These are phyloP conservation scores for Ia io DNA, from an alignment of 2,113 vertebrate species.

Conservation along the genomic window DNA sequence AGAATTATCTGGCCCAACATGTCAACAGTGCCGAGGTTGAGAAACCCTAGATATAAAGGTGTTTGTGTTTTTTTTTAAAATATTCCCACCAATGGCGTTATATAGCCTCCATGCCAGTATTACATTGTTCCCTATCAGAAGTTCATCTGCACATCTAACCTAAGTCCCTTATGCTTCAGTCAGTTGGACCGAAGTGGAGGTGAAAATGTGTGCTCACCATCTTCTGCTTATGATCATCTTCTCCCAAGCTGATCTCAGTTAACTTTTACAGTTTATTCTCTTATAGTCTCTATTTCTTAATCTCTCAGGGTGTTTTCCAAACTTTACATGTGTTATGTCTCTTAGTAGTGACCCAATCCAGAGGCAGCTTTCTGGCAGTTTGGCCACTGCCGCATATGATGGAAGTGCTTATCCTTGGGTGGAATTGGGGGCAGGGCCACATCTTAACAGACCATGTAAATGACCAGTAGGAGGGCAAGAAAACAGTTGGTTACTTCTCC, in stretches of 20 bases:
- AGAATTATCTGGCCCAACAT: background rate
- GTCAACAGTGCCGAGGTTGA: background rate
- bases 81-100: background rate
- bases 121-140: background rate
- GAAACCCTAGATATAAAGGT: background rate
- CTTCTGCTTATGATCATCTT: background rate
- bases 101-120: background rate
- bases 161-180: background rate
- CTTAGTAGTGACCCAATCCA: background rate
- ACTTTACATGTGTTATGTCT: background rate
- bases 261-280: background rate
- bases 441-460: background rate
- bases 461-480: background rate
- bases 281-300: background rate
- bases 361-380: background rate
- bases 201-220: background rate
- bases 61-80: background rate
- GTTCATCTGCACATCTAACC: background rate
- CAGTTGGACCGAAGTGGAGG: background rate
- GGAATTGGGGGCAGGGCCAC: background rate
- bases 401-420: background rate
- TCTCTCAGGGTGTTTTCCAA: background rate
- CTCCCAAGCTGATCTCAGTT: background rate
- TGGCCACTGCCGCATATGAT: fast-evolving
- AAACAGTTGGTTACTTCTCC: background rate